Evolutionary conservation across 2,888 invertebrate genomes (phyloP).

Genomic region (Colletes collaris): DNA sequence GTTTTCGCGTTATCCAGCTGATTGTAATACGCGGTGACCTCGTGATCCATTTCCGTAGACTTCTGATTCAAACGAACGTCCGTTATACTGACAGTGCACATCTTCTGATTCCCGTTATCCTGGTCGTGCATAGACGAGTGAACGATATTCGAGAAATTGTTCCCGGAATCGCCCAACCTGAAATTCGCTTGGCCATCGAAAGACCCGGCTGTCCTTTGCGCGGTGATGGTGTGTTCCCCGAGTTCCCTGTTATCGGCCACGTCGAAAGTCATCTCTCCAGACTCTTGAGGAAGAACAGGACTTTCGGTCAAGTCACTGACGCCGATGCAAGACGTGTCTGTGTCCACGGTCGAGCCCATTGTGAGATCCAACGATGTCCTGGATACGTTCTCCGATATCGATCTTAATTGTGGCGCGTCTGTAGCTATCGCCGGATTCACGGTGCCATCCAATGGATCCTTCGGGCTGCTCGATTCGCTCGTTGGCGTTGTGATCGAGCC

Average conservation of each 20-base stretch:
- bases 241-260: constrained; percentile 56
- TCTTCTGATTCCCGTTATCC: constrained; percentile 70
- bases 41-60: constrained; percentile 62
- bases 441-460: constrained; percentile 73
- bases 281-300: constrained; percentile 70
- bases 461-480: constrained; percentile 74
- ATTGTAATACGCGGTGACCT: constrained; percentile 58
- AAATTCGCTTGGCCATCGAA: constrained; percentile 56
- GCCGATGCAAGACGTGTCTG: constrained; percentile 77
- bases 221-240: constrained; percentile 51
- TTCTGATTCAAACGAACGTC: constrained; percentile 45
- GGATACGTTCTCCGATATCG: constrained; percentile 77
- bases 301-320: constrained; percentile 76
- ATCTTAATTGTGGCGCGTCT: constrained; percentile 72
- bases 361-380: constrained; percentile 78
- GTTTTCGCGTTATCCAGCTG: constrained; percentile 69
- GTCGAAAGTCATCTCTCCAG: constrained; percentile 71
- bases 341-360: constrained; percentile 77
- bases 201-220: constrained; percentile 13
- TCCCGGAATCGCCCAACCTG: constrained; percentile 25
- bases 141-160: constrained; percentile 39
- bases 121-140: constrained; percentile 47
- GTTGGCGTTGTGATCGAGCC: constrained; percentile 75
- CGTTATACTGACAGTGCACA: constrained; percentile 46
- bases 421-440: constrained; percentile 75